phyloP scores from a whole-genome alignment of 2,113 vertebrate species.

The Tetraodon nigroviridis region DNA sequence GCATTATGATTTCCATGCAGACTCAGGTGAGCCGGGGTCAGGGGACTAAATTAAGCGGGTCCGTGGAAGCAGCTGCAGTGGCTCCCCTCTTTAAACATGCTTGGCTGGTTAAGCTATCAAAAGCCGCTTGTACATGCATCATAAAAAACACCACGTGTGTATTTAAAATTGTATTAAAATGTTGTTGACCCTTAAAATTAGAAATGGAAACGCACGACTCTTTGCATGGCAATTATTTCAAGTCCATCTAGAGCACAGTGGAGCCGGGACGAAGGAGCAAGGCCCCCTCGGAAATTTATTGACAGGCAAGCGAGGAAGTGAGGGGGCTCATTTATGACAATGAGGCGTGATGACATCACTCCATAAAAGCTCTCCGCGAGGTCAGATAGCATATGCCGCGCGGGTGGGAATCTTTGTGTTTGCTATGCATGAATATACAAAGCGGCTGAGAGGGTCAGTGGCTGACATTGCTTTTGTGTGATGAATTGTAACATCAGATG shows the following conservation, averaged over 20 bases:
- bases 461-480: slow-evolving; percentile 64
- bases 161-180: slow-evolving; percentile 92
- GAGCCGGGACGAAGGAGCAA: slow-evolving; percentile 52
- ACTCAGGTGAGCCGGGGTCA: slow-evolving; percentile 96
- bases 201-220: slow-evolving; percentile 83
- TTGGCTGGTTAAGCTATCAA: slow-evolving; percentile 99
- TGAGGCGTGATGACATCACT: slow-evolving; percentile 70
- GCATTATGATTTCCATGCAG: slow-evolving; percentile 95
- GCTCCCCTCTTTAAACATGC: slow-evolving; percentile 96
- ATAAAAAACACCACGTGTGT: slow-evolving; percentile 93
- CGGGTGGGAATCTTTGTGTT: slow-evolving; percentile 54
- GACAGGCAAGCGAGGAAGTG: slow-evolving; percentile 60
- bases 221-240: slow-evolving; percentile 85
- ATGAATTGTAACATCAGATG: slow-evolving; percentile 62
- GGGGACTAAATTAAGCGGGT: slow-evolving; percentile 93
- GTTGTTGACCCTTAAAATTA: slow-evolving; percentile 90
- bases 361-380: slow-evolving; percentile 60
- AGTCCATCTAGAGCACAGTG: slow-evolving; percentile 71
- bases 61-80: slow-evolving; percentile 95
- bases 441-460: slow-evolving; percentile 54
- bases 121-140: slow-evolving; percentile 89
- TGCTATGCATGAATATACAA: slow-evolving; percentile 70
- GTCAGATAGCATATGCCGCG: slow-evolving; percentile 53
- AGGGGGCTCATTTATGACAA: slow-evolving; percentile 71
- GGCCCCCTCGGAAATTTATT: slow-evolving; percentile 71